These are phyloP conservation scores for Coluber constrictor DNA, from an alignment of 2,797 vertebrate species.

Conservation along the genomic window DNA sequence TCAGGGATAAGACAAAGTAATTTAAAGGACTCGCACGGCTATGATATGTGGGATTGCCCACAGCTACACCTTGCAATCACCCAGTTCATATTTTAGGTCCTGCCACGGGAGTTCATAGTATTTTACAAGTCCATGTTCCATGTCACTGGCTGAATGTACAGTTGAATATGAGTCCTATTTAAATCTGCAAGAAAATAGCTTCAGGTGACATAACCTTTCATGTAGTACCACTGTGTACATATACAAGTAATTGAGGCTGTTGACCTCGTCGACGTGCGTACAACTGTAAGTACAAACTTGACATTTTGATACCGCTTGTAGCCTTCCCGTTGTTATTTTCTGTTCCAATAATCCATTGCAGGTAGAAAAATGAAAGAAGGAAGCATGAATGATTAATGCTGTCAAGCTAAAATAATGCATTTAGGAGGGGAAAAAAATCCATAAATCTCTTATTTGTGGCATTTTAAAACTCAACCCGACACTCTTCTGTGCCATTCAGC, in stretches of 20 bases:
- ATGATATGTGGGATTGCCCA: slow-evolving; percentile 62
- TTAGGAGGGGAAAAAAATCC: slow-evolving; percentile 81
- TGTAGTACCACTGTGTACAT: slow-evolving; percentile 88
- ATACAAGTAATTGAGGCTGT: slow-evolving; percentile 99
- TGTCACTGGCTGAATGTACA: slow-evolving; percentile 80
- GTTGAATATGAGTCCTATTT: slow-evolving; percentile 84
- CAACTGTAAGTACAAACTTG: slow-evolving; percentile 99
- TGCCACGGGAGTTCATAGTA: slow-evolving; percentile 74
- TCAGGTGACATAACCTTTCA: slow-evolving; percentile 97
- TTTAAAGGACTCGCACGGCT: slow-evolving; percentile 60
- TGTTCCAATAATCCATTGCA: slow-evolving; percentile 99
- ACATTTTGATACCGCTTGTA: slow-evolving; percentile 98
- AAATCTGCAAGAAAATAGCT: slow-evolving; percentile 93
- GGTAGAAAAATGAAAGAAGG: slow-evolving; percentile 83
- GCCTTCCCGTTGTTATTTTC: slow-evolving; percentile 94
- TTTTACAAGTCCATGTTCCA: slow-evolving; percentile 80
- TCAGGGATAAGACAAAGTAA: slow-evolving; percentile 64
- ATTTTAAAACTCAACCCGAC: slow-evolving; percentile 87
- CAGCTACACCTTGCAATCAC: slow-evolving; percentile 78
- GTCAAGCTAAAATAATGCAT: slow-evolving; percentile 99
- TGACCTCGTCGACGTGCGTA: slow-evolving; percentile 94
- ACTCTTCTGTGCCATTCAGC: slow-evolving; percentile 69
- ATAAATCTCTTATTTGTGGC: slow-evolving; percentile 99
- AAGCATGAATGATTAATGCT: slow-evolving; percentile 99
- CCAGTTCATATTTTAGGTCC: slow-evolving; percentile 75